Evolutionary conservation across 1,140 invertebrate genomes (phyloP).

Genomic region (Brachionus plicatilis): DNA sequence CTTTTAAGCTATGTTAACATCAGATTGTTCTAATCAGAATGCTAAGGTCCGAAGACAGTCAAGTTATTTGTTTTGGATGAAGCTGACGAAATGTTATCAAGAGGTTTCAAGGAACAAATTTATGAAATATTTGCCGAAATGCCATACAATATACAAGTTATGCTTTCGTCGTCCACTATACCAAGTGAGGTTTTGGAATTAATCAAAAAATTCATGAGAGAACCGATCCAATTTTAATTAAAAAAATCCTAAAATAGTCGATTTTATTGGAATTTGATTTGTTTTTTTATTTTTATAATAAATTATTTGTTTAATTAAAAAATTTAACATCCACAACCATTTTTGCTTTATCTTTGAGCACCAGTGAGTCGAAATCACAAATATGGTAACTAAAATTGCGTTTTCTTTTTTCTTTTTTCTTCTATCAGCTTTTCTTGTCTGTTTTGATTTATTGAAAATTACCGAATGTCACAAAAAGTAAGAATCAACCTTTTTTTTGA

Average conservation of each 20-base stretch:
- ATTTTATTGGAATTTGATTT: too few relatives aligned
- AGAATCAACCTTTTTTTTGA: too few relatives aligned
- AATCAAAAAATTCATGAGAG: conserved; percentile 91
- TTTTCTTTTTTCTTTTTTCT: too few relatives aligned
- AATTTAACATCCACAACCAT: too few relatives aligned
- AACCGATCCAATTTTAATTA: conserved; percentile 95
- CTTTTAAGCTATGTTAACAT: neutral
- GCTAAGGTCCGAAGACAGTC: conserved; percentile 67
- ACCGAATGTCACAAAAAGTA: too few relatives aligned
- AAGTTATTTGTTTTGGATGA: conserved; percentile 98
- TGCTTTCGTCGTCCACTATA: conserved; percentile 95
- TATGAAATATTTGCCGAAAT: conserved; percentile 94
- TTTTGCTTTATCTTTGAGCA: too few relatives aligned
- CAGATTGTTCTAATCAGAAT: neutral
- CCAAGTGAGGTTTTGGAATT: conserved; percentile 93
- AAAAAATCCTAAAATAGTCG: conserved; percentile 64
- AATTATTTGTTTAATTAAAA: too few relatives aligned
- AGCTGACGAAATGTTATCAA: conserved; percentile 98
- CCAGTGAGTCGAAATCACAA: too few relatives aligned
- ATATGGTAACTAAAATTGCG: too few relatives aligned
- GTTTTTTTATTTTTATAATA: too few relatives aligned
- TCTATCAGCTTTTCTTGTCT: too few relatives aligned
- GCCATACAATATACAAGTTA: conserved; percentile 82
- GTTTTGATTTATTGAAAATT: too few relatives aligned
- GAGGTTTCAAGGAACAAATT: conserved; percentile 99